Conservation (phyloP, 1,140 invertebrate species). For the Marisa cornuarietis region DNA sequence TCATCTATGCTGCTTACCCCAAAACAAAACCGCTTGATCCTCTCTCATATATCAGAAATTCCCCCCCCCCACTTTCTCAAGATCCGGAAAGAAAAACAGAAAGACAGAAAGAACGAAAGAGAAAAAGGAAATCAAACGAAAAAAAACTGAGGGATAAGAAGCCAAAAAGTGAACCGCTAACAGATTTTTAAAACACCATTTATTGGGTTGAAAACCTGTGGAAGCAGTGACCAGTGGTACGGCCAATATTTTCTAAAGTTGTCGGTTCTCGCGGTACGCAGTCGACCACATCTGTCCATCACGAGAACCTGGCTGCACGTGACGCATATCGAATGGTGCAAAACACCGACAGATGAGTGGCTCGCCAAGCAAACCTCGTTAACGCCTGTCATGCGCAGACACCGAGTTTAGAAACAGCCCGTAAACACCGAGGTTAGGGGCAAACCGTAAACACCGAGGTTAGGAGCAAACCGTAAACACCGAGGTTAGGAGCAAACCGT, state of each 20-base stretch:
- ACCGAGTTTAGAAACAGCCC: too few species aligned
- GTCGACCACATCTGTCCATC: neutral
- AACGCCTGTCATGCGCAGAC: neutral
- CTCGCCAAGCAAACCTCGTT: neutral
- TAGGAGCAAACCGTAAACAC: too few species aligned
- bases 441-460: neutral
- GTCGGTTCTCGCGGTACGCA: too few species aligned
- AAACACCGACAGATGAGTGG: too few species aligned
- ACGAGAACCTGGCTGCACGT: too few species aligned
- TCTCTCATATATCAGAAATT: neutral
- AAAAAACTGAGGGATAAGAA: slow-evolving; percentile 1
- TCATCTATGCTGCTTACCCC: neutral
- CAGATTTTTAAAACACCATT: neutral
- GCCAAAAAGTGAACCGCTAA: neutral
- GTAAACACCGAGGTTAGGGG: too few species aligned
- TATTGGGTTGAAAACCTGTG: neutral
- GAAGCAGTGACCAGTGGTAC: neutral
- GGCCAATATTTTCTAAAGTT: neutral
- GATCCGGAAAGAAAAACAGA: neutral
- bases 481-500: too few species aligned
- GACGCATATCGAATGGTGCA: neutral
- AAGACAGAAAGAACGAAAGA: slow-evolving; percentile 7
- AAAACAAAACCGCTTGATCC: neutral
- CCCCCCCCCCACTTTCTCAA: neutral
- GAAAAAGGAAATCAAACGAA: neutral